Percentiles rank a stretch among this genome's conserved stretches.
phyloP scores from a whole-genome alignment of 2,888 invertebrate species.

The Calliphora vomitoria region DNA sequence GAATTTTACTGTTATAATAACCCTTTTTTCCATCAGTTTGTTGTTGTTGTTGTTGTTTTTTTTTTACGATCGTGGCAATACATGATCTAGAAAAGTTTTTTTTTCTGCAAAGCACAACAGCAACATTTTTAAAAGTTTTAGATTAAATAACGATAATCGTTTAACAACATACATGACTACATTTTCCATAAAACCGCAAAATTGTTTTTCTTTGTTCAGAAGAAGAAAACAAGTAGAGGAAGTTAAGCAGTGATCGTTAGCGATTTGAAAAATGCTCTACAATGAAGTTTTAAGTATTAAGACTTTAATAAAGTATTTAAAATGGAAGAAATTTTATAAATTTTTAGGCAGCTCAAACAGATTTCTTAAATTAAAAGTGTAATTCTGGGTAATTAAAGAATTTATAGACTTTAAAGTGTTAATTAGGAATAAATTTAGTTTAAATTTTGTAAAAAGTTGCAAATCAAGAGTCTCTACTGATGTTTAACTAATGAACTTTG shows the following conservation, averaged over 20 bases:
- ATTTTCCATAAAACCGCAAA: slow-evolving; percentile 70
- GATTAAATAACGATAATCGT: slow-evolving; percentile 83
- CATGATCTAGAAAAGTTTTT: slow-evolving; percentile 37
- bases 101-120: slow-evolving; percentile 67
- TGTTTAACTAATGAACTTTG: no score
- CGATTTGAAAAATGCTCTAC: slow-evolving; percentile 16
- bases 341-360: no score
- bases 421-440: no score
- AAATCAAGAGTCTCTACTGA: no score
- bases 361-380: no score
- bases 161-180: slow-evolving; percentile 77
- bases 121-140: slow-evolving; percentile 77
- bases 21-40: slow-evolving; percentile 59
- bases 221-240: slow-evolving; percentile 31
- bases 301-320: no score
- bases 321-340: no score
- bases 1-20: slow-evolving; percentile 73
- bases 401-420: no score
- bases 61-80: slow-evolving; percentile 19
- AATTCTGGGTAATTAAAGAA: no score
- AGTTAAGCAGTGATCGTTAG: background rate
- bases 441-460: no score
- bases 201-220: slow-evolving; percentile 16
- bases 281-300: no score
- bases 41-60: no score